phyloP scores from a whole-genome alignment of 2,888 invertebrate species.

The Schizaphis graminum region DNA sequence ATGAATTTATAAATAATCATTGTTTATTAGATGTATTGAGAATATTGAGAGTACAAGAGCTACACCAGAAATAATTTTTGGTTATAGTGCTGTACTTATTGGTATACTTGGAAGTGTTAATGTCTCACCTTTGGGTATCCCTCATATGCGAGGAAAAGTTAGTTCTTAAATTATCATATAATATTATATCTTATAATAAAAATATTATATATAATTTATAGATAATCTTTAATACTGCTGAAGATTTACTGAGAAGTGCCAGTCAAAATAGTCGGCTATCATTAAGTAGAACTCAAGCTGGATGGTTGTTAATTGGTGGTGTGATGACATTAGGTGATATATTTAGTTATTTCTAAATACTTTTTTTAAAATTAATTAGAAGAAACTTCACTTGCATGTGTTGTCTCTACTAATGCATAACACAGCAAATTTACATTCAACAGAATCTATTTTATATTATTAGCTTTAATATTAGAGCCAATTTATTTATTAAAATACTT shows the following conservation, averaged over 20 bases:
- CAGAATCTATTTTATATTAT: no score
- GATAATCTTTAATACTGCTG: slow-evolving; percentile 95
- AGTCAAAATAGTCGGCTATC: slow-evolving; percentile 96
- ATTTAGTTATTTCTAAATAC: background rate
- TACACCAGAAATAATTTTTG: slow-evolving; percentile 88
- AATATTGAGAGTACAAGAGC: slow-evolving; percentile 90
- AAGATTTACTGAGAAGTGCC: slow-evolving; percentile 94
- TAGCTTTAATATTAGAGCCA: no score
- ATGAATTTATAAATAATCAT: background rate
- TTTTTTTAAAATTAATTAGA: background rate
- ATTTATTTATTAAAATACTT: no score
- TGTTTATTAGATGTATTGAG: slow-evolving; percentile 78
- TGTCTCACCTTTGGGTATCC: slow-evolving; percentile 92
- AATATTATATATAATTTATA: slow-evolving; percentile 68
- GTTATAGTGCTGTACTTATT: slow-evolving; percentile 94
- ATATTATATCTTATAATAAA: background rate
- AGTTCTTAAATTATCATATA: slow-evolving; percentile 39
- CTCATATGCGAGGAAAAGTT: slow-evolving; percentile 96
- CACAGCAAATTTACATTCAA: no score
- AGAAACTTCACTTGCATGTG: no score
- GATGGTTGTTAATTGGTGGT: slow-evolving; percentile 96
- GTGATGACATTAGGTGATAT: slow-evolving; percentile 90
- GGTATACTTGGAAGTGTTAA: slow-evolving; percentile 93
- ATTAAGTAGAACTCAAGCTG: slow-evolving; percentile 94
- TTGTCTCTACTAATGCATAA: no score